Conservation (phyloP, 1,140 invertebrate species). For the Macrobrachium rosenbergii region DNA sequence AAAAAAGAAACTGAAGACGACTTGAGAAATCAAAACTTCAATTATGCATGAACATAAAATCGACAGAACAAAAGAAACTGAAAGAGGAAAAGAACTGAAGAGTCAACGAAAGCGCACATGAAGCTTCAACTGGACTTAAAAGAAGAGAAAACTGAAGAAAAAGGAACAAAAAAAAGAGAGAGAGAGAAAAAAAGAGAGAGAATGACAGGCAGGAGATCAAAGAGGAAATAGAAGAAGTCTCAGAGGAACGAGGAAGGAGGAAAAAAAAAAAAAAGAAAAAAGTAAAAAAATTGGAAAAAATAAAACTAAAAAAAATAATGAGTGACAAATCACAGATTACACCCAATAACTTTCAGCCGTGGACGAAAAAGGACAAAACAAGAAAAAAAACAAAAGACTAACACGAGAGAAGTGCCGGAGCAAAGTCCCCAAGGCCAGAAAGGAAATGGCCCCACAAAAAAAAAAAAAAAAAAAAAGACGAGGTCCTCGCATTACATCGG, state of each 20-base stretch:
- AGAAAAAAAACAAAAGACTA: background rate
- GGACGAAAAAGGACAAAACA: background rate
- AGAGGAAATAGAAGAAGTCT: background rate
- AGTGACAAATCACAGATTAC: background rate
- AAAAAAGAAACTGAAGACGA: too few species aligned
- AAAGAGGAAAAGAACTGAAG: too few species aligned
- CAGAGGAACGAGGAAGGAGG: background rate
- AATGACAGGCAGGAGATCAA: background rate
- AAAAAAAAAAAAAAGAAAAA: background rate
- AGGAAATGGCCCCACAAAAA: too few species aligned
- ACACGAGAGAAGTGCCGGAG: background rate
- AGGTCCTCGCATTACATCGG: too few species aligned
- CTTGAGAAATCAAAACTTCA: too few species aligned
- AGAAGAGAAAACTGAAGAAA: background rate
- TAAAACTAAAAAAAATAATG: background rate
- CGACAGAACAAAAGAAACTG: too few species aligned
- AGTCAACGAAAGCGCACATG: too few species aligned
- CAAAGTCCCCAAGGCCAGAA: background rate
- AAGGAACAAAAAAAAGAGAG: background rate
- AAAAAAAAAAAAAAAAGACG: too few species aligned
- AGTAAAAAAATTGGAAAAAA: background rate
- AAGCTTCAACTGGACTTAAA: too few species aligned
- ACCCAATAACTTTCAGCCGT: background rate
- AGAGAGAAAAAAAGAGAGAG: background rate
- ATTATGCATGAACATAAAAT: too few species aligned